Evolutionary conservation across 2,113 vertebrate genomes (phyloP).

Genomic region (Lynx canadensis): DNA sequence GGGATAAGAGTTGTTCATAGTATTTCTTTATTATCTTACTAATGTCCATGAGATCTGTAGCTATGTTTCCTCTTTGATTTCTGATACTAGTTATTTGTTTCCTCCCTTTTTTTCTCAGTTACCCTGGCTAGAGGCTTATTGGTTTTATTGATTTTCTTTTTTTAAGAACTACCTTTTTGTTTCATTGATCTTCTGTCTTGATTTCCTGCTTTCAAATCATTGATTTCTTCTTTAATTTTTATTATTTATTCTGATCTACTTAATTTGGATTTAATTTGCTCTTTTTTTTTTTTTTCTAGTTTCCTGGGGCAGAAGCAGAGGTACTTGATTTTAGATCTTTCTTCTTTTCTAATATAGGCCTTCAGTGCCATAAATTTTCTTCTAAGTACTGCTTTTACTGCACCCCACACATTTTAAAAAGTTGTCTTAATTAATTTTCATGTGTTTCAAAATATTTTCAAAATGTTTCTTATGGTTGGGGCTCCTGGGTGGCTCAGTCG

Average conservation of each 20-base stretch:
- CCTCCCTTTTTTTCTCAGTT: background rate
- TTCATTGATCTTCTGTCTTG: background rate
- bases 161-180: background rate
- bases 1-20: background rate
- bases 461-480: background rate
- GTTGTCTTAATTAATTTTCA: background rate
- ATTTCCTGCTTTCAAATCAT: background rate
- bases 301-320: background rate
- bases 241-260: background rate
- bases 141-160: background rate
- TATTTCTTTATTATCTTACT: background rate
- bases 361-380: background rate
- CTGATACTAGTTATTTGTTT: background rate
- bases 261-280: background rate
- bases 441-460: background rate
- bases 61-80: background rate
- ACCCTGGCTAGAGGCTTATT: background rate
- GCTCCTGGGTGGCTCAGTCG: too few species aligned
- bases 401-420: background rate
- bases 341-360: background rate
- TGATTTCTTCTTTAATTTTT: background rate
- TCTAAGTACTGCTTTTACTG: background rate
- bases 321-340: background rate
- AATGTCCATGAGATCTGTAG: background rate
- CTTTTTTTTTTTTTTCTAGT: background rate